phyloP scores from a whole-genome alignment of 2,888 invertebrate genomes.

The Pardosa pseudoannulata region DNA sequence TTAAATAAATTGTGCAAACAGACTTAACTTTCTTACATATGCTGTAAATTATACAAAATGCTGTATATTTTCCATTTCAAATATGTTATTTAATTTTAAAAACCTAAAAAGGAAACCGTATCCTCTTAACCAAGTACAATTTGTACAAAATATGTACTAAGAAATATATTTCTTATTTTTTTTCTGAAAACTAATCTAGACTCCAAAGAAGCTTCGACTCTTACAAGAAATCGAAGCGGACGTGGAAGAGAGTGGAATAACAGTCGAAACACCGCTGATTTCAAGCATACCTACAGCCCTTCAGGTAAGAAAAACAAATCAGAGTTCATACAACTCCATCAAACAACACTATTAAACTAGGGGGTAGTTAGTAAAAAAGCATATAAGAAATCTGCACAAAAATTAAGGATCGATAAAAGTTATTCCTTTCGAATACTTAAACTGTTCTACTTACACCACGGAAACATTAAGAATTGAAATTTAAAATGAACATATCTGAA shows the following conservation, averaged over 20 bases:
- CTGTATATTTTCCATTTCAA: too few species aligned
- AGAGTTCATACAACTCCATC: too few species aligned
- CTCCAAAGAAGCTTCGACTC: constrained; percentile 62
- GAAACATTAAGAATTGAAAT: too few species aligned
- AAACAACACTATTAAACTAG: background rate
- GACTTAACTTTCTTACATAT: too few species aligned
- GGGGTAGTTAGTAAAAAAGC: background rate
- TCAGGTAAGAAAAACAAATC: constrained; percentile 20
- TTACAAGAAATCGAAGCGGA: constrained; percentile 69
- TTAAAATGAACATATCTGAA: too few species aligned
- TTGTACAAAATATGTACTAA: too few species aligned
- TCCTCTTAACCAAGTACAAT: too few species aligned
- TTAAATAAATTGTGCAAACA: too few species aligned
- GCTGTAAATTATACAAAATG: too few species aligned
- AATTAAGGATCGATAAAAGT: background rate
- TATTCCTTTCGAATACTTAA: background rate
- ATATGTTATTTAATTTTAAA: too few species aligned
- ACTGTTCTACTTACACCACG: too few species aligned
- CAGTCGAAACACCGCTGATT: constrained; percentile 68
- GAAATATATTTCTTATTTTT: background rate
- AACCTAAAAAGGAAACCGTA: too few species aligned
- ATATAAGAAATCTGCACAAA: background rate
- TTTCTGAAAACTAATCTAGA: constrained; percentile 48
- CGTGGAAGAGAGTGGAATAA: constrained; percentile 63
- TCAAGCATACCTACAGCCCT: constrained; percentile 55